A percentile compares a stretch with the other conserved stretches of the same genome.
Conservation (phyloP, 1,140 invertebrate genomes). For the Globodera ellingtonae region DNA sequence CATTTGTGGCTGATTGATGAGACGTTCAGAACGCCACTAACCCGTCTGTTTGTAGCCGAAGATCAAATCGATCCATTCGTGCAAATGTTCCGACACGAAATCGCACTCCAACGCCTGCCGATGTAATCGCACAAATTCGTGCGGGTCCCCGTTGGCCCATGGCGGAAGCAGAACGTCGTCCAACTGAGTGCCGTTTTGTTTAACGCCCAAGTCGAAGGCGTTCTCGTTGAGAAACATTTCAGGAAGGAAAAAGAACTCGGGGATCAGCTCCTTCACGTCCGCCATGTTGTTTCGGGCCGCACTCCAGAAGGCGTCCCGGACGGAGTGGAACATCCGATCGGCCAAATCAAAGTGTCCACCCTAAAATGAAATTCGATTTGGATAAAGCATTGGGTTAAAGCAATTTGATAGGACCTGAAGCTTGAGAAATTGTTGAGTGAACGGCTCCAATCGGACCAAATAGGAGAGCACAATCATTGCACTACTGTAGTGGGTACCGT, state of each 20-base stretch:
- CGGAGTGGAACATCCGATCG: constrained; percentile 19
- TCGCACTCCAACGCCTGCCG: constrained; percentile 98
- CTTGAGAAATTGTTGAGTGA: constrained; percentile 93
- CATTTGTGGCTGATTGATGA: too few species aligned
- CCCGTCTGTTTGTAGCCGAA: constrained; percentile 99
- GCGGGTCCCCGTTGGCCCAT: constrained; percentile 87
- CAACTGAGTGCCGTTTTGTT: constrained; percentile 29
- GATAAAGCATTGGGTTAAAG: constrained; percentile 69
- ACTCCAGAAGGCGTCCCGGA: constrained; percentile 81
- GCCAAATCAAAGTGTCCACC: constrained; percentile 65
- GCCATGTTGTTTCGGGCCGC: constrained; percentile 94
- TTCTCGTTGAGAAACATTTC: constrained; percentile 71
- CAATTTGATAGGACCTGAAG: constrained; percentile 39
- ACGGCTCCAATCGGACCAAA: constrained; percentile 94
- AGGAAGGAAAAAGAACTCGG: constrained; percentile 85
- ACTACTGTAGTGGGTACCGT: constrained; percentile 98
- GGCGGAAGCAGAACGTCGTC: constrained; percentile 80
- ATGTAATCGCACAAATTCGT: constrained; percentile 96
- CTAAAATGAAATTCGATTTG: constrained; percentile 73
- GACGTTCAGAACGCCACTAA: not conserved
- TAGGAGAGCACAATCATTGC: constrained; percentile 97
- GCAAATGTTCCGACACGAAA: constrained; percentile 96
- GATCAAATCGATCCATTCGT: constrained; percentile 99
- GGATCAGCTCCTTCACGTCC: constrained; percentile 97
- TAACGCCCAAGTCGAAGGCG: constrained; percentile 71